These are phyloP conservation scores for Lepisosteus oculatus DNA, from an alignment of 2,113 vertebrate species.

Conservation along the genomic window DNA sequence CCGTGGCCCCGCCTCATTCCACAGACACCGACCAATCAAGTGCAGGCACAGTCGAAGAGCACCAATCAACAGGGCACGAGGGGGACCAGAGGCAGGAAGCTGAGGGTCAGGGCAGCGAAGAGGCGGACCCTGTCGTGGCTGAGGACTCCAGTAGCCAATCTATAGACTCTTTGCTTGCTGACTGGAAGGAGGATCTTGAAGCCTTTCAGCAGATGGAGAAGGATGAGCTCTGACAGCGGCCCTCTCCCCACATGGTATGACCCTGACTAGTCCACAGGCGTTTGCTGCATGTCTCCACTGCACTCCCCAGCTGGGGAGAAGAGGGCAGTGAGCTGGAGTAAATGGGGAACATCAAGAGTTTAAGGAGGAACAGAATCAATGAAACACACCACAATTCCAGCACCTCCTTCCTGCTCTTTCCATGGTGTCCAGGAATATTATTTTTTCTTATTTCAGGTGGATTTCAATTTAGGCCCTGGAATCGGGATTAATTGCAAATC, in stretches of 20 bases:
- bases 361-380: too few species aligned
- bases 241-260: not conserved
- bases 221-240: slow-evolving; percentile 90
- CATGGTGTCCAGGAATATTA: too few species aligned
- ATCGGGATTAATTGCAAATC: too few species aligned
- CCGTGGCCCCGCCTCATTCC: slow-evolving; percentile 33
- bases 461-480: too few species aligned
- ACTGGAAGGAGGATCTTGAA: slow-evolving; percentile 98
- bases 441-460: too few species aligned
- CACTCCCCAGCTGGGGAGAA: too few species aligned
- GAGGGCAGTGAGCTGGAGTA: too few species aligned
- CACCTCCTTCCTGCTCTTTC: not conserved
- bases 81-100: not conserved
- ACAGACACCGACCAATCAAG: slow-evolving; percentile 37
- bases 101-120: slow-evolving; percentile 12
- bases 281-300: not conserved
- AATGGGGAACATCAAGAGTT: too few species aligned
- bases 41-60: slow-evolving; percentile 17
- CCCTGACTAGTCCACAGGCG: not conserved
- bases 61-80: slow-evolving; percentile 5
- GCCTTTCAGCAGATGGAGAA: slow-evolving; percentile 98
- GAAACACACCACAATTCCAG: not conserved
- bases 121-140: slow-evolving; percentile 32
- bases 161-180: slow-evolving; percentile 87
- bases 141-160: slow-evolving; percentile 62